Conservation (phyloP, 2,888 invertebrate genomes). For the Chouioia cunea region DNA sequence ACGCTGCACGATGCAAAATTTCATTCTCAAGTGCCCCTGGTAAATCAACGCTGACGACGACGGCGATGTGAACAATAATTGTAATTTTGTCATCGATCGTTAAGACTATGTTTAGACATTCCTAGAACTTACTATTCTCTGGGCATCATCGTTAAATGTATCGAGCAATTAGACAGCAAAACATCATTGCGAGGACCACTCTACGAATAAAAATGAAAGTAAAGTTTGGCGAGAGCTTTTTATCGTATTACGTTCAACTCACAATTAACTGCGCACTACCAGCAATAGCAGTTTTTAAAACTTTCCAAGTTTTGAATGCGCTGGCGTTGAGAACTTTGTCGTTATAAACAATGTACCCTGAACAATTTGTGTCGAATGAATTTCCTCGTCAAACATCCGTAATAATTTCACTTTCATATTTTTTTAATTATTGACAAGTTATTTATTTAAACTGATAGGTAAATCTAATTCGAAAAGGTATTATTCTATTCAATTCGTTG, state of each 20-base stretch:
- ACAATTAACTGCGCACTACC: conserved; percentile 16
- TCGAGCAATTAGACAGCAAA: conserved; percentile 2
- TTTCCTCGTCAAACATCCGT: too few species aligned
- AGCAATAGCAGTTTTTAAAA: conserved; percentile 12
- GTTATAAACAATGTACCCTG: not conserved
- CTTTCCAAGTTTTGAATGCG: not conserved
- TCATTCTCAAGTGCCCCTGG: conserved; percentile 2
- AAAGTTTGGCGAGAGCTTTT: not conserved
- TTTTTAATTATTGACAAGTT: too few species aligned
- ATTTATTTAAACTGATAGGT: too few species aligned
- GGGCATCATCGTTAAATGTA: conserved; percentile 6
- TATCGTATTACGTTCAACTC: conserved; percentile 1
- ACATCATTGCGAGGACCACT: not conserved
- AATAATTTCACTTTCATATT: too few species aligned
- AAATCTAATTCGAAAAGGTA: too few species aligned
- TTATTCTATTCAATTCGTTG: too few species aligned
- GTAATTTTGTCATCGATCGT: not conserved
- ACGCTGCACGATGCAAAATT: conserved; percentile 28
- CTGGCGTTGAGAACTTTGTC: not conserved
- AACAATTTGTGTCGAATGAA: not conserved
- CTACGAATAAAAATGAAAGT: not conserved
- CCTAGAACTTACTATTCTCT: conserved; percentile 13
- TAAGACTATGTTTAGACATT: not conserved
- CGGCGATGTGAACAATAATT: conserved; percentile 2
- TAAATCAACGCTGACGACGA: not conserved